Evolutionary conservation across 1,140 invertebrate species (phyloP).

Genomic region (Formica selysi): DNA sequence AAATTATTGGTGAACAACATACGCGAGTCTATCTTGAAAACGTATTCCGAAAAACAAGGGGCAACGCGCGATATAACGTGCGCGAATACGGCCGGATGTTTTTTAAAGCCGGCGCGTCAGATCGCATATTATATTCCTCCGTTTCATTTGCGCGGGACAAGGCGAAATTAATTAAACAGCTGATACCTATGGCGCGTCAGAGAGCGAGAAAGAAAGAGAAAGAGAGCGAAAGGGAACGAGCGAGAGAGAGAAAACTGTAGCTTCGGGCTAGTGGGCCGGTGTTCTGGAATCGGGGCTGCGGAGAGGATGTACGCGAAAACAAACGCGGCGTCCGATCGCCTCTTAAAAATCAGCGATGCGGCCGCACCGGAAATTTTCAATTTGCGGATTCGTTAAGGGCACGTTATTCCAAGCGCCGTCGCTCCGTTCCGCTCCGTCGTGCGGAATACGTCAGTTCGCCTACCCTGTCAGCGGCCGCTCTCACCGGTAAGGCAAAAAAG

Average conservation of each 20-base stretch:
- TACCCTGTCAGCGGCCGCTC: slow-evolving; percentile 47
- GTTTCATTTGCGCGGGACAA: slow-evolving; percentile 79
- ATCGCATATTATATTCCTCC: slow-evolving; percentile 79
- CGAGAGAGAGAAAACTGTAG: background rate
- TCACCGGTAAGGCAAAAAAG: slow-evolving; percentile 60
- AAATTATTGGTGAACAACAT: background rate
- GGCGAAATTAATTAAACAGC: slow-evolving; percentile 83
- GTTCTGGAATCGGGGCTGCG: slow-evolving; percentile 3
- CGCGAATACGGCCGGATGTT: slow-evolving; percentile 17
- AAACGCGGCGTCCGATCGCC: slow-evolving; percentile 60
- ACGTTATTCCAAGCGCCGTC: slow-evolving; percentile 44
- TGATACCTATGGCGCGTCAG: slow-evolving; percentile 68
- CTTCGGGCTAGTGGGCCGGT: slow-evolving; percentile 45
- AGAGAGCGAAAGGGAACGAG: background rate
- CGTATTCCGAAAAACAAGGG: slow-evolving; percentile 27
- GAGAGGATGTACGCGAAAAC: slow-evolving; percentile 60
- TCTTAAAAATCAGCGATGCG: slow-evolving; percentile 62
- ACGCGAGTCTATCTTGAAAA: background rate
- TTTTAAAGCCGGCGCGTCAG: slow-evolving; percentile 69
- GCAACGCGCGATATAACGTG: background rate
- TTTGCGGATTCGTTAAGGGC: slow-evolving; percentile 69
- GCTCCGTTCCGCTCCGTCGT: slow-evolving; percentile 63
- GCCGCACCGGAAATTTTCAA: slow-evolving; percentile 72
- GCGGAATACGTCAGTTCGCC: slow-evolving; percentile 67
- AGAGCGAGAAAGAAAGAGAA: slow-evolving; percentile 40